phyloP scores from a whole-genome alignment of 2,888 invertebrate genomes.

The Drosophila histrio region DNA sequence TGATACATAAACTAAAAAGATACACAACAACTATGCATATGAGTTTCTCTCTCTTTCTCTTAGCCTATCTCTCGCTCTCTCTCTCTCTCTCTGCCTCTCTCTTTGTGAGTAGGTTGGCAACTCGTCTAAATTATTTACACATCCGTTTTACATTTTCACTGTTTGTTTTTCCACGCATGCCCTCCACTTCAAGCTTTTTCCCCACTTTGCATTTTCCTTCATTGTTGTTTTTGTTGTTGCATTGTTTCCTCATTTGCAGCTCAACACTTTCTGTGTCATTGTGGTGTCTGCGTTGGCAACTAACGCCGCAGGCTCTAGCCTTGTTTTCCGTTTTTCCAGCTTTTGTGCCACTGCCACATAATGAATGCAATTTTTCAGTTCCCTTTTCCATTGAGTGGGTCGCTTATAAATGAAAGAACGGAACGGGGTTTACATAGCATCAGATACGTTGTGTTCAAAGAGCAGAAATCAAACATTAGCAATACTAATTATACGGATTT shows the following conservation, averaged over 20 bases:
- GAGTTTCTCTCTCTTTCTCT: conserved; percentile 7
- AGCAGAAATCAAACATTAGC: conserved; percentile 25
- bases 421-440: background rate
- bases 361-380: conserved; percentile 82
- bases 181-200: conserved; percentile 63
- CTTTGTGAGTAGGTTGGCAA: conserved; percentile 49
- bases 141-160: conserved; percentile 75
- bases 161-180: conserved; percentile 68
- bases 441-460: background rate
- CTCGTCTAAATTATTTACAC: conserved; percentile 80
- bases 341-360: conserved; percentile 72
- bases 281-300: conserved; percentile 65
- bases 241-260: conserved; percentile 76
- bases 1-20: conserved; percentile 79
- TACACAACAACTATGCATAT: conserved; percentile 55
- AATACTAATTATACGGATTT: conserved; percentile 23
- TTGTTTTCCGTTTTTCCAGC: conserved; percentile 56
- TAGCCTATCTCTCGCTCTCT: background rate
- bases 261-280: conserved; percentile 77
- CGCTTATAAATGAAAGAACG: conserved; percentile 8
- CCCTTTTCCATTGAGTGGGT: conserved; percentile 51
- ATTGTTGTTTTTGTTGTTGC: conserved; percentile 40
- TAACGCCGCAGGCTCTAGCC: conserved; percentile 67
- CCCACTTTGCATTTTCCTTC: conserved; percentile 43
- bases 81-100: conserved; percentile 1